Evolutionary conservation across 2,888 invertebrate species (phyloP).

Genomic region (Coremacera marginata): DNA sequence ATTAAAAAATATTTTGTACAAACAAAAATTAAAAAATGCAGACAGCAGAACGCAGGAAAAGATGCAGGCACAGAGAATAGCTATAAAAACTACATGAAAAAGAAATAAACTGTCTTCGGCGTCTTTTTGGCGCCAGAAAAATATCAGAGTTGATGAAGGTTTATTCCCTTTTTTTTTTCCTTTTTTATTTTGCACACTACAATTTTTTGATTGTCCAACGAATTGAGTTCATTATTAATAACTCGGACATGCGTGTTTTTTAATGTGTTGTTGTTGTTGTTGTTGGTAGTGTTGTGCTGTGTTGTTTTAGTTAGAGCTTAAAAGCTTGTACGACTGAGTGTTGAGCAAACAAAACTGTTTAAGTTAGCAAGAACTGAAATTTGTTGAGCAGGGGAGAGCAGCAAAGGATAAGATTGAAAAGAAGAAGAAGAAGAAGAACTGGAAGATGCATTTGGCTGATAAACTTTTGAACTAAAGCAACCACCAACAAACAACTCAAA

Average conservation of each 20-base stretch:
- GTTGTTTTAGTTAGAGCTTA: not conserved
- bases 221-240: conserved; percentile 38
- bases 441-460: not conserved
- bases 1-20: not conserved
- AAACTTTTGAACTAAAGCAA: not conserved
- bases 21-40: not conserved
- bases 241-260: conserved; percentile 27
- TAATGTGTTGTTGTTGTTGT: not conserved
- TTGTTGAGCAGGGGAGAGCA: not conserved
- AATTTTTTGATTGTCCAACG: conserved; percentile 24
- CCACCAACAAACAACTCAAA: too few relatives aligned
- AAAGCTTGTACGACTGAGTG: conserved; percentile 39
- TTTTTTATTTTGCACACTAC: not conserved
- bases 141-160: conserved; percentile 19
- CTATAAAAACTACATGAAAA: conserved; percentile 16
- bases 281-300: not conserved
- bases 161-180: not conserved
- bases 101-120: conserved; percentile 36
- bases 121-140: conserved; percentile 67
- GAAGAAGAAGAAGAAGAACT: not conserved
- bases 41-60: not conserved
- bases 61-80: conserved; percentile 11
- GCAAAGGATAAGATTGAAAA: conserved; percentile 30
- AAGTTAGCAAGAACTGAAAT: conserved; percentile 21
- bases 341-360: conserved; percentile 50